These are phyloP conservation scores for Hirtodrosophila duncani DNA, from an alignment of 2,888 invertebrate genomes.

Conservation along the genomic window DNA sequence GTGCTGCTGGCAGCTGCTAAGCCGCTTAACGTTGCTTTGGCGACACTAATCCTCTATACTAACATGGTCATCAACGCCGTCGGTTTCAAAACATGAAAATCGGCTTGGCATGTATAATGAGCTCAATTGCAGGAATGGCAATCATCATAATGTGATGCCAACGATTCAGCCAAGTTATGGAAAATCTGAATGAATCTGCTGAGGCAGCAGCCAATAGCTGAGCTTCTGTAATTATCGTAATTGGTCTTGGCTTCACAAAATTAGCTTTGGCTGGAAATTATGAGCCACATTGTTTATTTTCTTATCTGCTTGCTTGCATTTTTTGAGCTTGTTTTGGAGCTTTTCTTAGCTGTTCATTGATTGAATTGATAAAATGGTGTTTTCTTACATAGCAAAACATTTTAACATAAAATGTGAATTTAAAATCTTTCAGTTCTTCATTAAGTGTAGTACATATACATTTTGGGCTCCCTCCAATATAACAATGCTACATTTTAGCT, in stretches of 20 bases:
- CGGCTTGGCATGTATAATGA: conserved; percentile 58
- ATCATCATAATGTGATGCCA: conserved; percentile 51
- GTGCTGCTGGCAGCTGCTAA: conserved; percentile 33
- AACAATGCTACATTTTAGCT: conserved; percentile 5
- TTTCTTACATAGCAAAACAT: conserved; percentile 56
- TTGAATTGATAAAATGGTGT: conserved; percentile 68
- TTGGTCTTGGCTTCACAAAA: conserved; percentile 61
- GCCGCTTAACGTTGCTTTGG: conserved; percentile 61
- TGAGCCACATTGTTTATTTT: conserved; percentile 66
- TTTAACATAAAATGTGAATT: conserved; percentile 35
- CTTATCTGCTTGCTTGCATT: conserved; percentile 24
- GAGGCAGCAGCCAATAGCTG: conserved; percentile 33
- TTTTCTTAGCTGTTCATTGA: conserved; percentile 22
- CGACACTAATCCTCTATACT: conserved; percentile 54
- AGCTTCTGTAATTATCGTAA: conserved; percentile 66
- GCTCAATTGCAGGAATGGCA: conserved; percentile 28
- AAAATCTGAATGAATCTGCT: too few relatives aligned
- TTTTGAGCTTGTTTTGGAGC: conserved; percentile 35
- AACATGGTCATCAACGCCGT: conserved; percentile 40
- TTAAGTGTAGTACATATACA: neutral
- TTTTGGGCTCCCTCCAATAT: neutral
- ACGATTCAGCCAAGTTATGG: too few relatives aligned
- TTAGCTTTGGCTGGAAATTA: too few relatives aligned
- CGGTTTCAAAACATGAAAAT: conserved; percentile 47
- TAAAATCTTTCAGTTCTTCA: conserved; percentile 1